phyloP scores from a whole-genome alignment of 1,140 invertebrate species.

The Colletes latitarsis region DNA sequence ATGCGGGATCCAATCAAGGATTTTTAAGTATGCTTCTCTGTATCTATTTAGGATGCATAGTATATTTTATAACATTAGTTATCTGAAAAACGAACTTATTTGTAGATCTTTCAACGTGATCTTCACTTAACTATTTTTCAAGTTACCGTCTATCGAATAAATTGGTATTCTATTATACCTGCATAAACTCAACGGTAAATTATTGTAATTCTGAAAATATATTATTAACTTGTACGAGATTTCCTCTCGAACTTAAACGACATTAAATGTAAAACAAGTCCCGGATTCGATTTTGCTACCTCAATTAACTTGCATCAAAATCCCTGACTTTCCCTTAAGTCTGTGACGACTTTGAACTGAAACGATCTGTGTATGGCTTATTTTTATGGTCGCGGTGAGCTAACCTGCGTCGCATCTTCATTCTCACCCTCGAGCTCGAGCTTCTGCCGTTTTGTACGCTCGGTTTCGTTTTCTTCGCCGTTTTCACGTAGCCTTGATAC shows the following conservation, averaged over 20 bases:
- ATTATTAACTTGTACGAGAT: no score
- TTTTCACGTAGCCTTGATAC: constrained; percentile 77
- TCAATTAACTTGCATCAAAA: neutral
- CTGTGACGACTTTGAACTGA: constrained; percentile 30
- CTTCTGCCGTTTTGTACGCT: constrained; percentile 74
- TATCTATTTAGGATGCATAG: neutral
- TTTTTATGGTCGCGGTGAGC: constrained; percentile 72
- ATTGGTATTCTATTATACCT: neutral
- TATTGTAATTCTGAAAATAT: no score
- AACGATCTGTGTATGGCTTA: constrained; percentile 59
- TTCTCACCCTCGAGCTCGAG: constrained; percentile 80
- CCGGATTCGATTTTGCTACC: no score
- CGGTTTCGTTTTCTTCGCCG: constrained; percentile 80
- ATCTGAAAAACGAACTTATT: neutral
- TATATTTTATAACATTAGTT: constrained; percentile 12
- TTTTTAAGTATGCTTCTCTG: neutral
- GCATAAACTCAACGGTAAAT: neutral
- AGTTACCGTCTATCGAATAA: neutral
- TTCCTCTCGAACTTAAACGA: no score
- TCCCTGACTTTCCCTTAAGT: constrained; percentile 7
- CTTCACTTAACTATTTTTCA: neutral
- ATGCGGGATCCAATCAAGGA: constrained; percentile 8
- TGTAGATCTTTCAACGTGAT: neutral
- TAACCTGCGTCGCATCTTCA: constrained; percentile 83
- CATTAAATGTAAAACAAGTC: no score